Percentiles rank a stretch among this genome's conserved stretches.
phyloP scores from a whole-genome alignment of 2,797 vertebrate species.

The Echeneis naucrates region DNA sequence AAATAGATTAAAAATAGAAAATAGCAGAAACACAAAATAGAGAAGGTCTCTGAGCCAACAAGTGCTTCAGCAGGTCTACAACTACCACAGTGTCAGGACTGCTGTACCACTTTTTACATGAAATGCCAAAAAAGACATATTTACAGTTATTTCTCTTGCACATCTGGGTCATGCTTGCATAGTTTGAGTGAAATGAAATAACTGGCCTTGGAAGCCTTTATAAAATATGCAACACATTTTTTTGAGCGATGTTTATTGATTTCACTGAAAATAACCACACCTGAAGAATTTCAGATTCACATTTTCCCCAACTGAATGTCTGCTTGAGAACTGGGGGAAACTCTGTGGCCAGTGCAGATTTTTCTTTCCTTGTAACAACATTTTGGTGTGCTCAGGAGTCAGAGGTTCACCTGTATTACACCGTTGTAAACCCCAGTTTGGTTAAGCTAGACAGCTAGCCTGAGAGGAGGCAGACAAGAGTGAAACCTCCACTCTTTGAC shows the following conservation, averaged over 20 bases:
- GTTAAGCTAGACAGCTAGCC: background rate
- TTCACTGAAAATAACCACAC: background rate
- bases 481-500: background rate
- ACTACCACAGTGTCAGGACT: background rate
- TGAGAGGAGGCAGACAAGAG: constrained; percentile 25
- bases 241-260: background rate
- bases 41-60: background rate
- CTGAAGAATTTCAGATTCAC: background rate
- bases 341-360: rapidly evolving
- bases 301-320: background rate
- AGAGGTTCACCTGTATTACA: background rate
- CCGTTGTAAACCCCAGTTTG: background rate
- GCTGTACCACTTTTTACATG: background rate
- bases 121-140: background rate
- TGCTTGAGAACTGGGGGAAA: background rate
- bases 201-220: background rate
- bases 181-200: background rate
- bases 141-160: background rate
- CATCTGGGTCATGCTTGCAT: background rate
- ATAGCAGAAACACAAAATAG: too few species aligned
- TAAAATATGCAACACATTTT: background rate
- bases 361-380: background rate
- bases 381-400: background rate
- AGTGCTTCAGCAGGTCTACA: background rate
- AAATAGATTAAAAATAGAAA: too few species aligned